These are phyloP conservation scores for Diorhabda carinulata DNA, from an alignment of 1,140 invertebrate genomes.

Conservation along the genomic window DNA sequence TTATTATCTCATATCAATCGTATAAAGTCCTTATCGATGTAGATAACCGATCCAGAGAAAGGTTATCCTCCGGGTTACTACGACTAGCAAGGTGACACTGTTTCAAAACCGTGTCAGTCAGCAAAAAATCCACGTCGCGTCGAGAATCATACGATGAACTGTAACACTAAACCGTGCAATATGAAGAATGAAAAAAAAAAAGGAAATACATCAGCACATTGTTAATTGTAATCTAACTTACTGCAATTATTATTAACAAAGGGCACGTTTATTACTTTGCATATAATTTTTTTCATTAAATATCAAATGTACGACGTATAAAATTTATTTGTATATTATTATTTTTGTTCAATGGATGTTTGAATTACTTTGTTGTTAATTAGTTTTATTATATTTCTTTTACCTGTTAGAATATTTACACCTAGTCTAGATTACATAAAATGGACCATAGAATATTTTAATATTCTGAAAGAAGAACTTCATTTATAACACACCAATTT, in stretches of 20 bases:
- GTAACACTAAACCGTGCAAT: neutral
- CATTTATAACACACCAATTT: too few relatives aligned
- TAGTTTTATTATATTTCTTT: neutral
- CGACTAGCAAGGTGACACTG: neutral
- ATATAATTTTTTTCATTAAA: neutral
- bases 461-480: too few relatives aligned
- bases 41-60: neutral
- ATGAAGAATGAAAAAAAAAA: neutral
- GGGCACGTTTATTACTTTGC: neutral
- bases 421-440: too few relatives aligned
- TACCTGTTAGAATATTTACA: neutral
- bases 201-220: slow-evolving; percentile 2
- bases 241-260: neutral
- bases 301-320: neutral
- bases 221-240: neutral
- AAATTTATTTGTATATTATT: neutral
- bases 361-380: neutral
- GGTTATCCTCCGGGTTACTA: neutral
- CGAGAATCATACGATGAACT: neutral
- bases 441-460: too few relatives aligned
- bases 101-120: neutral
- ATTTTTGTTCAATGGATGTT: neutral
- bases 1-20: too few relatives aligned
- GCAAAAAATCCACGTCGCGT: neutral
- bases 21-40: too few relatives aligned